Conservation (phyloP, 2,888 invertebrate species). For the Ferdinandea cuprea region DNA sequence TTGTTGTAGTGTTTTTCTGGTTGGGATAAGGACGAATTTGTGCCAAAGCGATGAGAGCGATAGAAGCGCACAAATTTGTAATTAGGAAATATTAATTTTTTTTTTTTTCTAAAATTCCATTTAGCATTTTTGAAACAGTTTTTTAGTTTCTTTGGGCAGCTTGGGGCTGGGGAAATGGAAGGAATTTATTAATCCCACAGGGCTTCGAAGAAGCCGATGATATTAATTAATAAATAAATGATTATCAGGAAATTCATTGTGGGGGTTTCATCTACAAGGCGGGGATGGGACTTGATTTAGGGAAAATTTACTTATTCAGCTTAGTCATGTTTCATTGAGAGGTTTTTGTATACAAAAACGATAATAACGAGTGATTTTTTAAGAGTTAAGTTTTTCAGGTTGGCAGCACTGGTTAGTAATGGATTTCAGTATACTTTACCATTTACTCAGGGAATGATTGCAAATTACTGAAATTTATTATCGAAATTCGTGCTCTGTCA, state of each 20-base stretch:
- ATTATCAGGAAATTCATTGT: constrained; percentile 31
- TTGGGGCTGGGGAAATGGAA: neutral
- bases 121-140: constrained; percentile 31
- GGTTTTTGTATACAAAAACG: no score
- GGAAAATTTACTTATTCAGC: no score
- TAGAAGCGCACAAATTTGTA: constrained; percentile 45
- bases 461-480: no score
- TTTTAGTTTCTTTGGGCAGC: constrained; percentile 33
- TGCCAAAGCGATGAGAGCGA: constrained; percentile 30
- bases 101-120: constrained; percentile 26
- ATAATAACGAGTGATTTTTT: no score
- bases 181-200: constrained; percentile 57
- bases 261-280: neutral
- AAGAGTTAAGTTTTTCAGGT: no score
- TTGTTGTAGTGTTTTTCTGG: neutral
- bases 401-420: no score
- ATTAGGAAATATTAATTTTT: constrained; percentile 60
- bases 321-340: no score
- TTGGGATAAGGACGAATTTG: no score
- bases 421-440: no score
- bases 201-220: constrained; percentile 36
- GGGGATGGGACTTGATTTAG: no score
- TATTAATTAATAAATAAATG: constrained; percentile 68
- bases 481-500: no score
- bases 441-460: no score